These are phyloP conservation scores for Tortricodes alternella DNA, from an alignment of 2,888 invertebrate species.

Conservation along the genomic window DNA sequence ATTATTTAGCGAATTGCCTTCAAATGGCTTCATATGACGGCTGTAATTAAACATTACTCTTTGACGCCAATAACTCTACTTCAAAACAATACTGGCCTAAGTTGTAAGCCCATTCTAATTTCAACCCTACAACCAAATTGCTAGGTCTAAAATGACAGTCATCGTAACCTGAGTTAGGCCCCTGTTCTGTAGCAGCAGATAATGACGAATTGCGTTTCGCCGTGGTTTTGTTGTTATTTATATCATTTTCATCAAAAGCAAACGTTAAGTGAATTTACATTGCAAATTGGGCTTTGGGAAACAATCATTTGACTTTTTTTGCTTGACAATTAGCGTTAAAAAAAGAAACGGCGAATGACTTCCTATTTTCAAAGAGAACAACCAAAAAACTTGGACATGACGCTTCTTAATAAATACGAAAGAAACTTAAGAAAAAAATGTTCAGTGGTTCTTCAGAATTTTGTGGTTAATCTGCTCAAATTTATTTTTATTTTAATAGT, in stretches of 20 bases:
- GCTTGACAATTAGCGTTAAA: neutral
- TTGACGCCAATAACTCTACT: neutral
- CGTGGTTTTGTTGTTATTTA: neutral
- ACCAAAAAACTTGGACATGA: too few relatives aligned
- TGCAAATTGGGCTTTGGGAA: neutral
- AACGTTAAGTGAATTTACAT: neutral
- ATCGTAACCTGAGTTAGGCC: neutral
- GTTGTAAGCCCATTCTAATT: neutral
- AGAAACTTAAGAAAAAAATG: too few relatives aligned
- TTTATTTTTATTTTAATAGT: too few relatives aligned
- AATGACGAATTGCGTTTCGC: neutral
- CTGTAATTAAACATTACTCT: neutral
- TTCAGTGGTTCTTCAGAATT: too few relatives aligned
- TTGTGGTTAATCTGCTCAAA: too few relatives aligned
- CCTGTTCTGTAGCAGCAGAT: neutral
- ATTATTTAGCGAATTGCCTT: slow-evolving; percentile 1
- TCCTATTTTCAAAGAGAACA: neutral
- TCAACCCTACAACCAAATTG: neutral
- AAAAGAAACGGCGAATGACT: neutral
- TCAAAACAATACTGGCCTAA: neutral
- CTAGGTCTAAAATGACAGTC: neutral
- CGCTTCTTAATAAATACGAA: too few relatives aligned
- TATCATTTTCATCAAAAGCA: neutral
- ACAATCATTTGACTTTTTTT: neutral
- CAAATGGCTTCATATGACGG: neutral